Evolutionary conservation across 2,888 invertebrate genomes (phyloP).

Genomic region (Phalera bucephala): DNA sequence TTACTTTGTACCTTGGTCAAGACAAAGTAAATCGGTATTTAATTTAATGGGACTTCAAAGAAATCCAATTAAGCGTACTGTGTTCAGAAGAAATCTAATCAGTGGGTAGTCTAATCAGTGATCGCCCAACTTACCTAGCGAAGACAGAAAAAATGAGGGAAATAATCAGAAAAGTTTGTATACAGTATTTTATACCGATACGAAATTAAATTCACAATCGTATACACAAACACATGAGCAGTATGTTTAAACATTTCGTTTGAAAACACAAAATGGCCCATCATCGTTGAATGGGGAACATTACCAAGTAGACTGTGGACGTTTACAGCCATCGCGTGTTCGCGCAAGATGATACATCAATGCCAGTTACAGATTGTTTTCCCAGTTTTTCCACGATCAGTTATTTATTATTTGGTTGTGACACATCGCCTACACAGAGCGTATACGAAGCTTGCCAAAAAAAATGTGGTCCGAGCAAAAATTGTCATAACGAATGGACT

Average conservation of each 20-base stretch:
- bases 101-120: no score
- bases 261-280: constrained; percentile 8
- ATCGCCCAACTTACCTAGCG: no score
- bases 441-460: constrained; percentile 21
- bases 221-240: background rate
- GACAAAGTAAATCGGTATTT: no score
- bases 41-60: no score
- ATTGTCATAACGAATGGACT: constrained; percentile 20
- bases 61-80: no score
- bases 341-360: constrained; percentile 22
- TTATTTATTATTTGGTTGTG: constrained; percentile 7
- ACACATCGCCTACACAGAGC: constrained; percentile 6
- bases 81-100: no score
- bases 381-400: constrained; percentile 11
- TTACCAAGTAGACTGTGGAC: constrained; percentile 11
- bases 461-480: constrained; percentile 12
- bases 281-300: constrained; percentile 9
- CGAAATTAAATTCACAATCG: no score
- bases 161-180: no score
- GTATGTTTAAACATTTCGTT: background rate
- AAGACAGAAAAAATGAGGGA: no score
- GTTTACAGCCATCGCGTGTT: constrained; percentile 20
- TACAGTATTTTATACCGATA: no score
- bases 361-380: constrained; percentile 23
- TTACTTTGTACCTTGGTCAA: no score